Evolutionary conservation across 2,113 vertebrate species (phyloP).

Genomic region (Perca flavescens): DNA sequence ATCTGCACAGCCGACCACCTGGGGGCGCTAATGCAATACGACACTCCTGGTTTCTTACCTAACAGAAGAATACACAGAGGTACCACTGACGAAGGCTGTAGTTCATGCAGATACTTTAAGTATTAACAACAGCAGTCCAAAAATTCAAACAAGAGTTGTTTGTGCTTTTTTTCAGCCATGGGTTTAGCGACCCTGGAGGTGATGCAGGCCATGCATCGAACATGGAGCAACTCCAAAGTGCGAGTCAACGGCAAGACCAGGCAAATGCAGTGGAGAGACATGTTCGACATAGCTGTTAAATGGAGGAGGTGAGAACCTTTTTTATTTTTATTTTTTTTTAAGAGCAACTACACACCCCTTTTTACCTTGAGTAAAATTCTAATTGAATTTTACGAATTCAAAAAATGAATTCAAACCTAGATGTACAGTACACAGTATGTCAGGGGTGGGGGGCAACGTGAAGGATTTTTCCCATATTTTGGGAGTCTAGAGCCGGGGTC

Average conservation of each 20-base stretch:
- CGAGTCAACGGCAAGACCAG: conserved; percentile 95
- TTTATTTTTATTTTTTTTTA: neutral
- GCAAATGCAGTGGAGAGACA: conserved; percentile 98
- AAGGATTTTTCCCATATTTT: neutral
- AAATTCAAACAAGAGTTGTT: no score
- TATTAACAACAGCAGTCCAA: neutral
- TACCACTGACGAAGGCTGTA: conserved; percentile 53
- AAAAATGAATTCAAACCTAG: neutral
- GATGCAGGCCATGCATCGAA: conserved; percentile 96
- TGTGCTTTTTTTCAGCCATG: conserved; percentile 87
- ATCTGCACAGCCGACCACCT: conserved; percentile 95
- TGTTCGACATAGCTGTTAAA: conserved; percentile 98
- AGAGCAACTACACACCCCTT: no score
- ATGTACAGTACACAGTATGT: neutral
- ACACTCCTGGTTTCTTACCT: conserved; percentile 95
- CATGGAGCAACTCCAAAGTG: conserved; percentile 97
- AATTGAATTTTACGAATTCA: neutral
- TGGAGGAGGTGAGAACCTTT: conserved; percentile 93
- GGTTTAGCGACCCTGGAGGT: conserved; percentile 95
- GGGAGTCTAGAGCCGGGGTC: neutral
- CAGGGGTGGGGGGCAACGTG: neutral
- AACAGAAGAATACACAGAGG: conserved; percentile 97
- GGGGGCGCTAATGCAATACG: conserved; percentile 96
- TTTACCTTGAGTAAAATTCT: no score
- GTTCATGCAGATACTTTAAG: neutral